These are phyloP conservation scores for Phalera bucephala DNA, from an alignment of 2,888 invertebrate species.

Conservation along the genomic window DNA sequence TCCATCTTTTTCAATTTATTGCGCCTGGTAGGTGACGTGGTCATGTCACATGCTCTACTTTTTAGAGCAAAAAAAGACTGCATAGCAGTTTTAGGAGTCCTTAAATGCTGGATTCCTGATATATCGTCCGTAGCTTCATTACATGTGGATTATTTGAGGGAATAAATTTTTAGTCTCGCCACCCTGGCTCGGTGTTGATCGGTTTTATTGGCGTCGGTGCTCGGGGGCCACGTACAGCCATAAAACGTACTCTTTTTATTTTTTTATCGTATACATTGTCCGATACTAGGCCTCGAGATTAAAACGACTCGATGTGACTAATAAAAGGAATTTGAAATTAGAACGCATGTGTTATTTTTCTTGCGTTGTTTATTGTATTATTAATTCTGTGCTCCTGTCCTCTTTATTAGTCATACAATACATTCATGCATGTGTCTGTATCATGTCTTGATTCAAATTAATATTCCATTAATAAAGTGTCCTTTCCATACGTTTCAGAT, in stretches of 20 bases:
- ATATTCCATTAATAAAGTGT: too few species aligned
- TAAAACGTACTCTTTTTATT: conserved; percentile 54
- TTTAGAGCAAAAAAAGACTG: too few species aligned
- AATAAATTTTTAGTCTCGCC: conserved; percentile 21
- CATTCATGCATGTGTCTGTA: too few species aligned
- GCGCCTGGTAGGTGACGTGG: too few species aligned
- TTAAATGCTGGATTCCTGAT: too few species aligned
- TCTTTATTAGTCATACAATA: conserved; percentile 1
- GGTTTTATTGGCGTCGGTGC: conserved; percentile 61
- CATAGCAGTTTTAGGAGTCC: too few species aligned
- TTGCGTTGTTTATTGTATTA: conserved; percentile 8
- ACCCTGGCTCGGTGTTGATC: conserved; percentile 46
- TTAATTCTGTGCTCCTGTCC: conserved; percentile 1
- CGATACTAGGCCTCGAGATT: conserved; percentile 56
- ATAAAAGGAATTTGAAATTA: conserved; percentile 50
- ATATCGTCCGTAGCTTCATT: too few species aligned
- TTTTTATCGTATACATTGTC: conserved; percentile 57
- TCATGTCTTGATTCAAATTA: too few species aligned
- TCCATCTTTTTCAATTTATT: too few species aligned
- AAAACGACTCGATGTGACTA: conserved; percentile 46
- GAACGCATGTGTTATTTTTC: conserved; percentile 33
- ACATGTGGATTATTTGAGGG: too few species aligned
- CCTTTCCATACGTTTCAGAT: too few species aligned
- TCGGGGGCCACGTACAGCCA: conserved; percentile 52
- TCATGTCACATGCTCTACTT: too few species aligned